A percentile compares a stretch with the other conserved stretches of the same genome.
Evolutionary conservation across 2,797 vertebrate species (phyloP).

Genomic region (Pangasius krempfi): DNA sequence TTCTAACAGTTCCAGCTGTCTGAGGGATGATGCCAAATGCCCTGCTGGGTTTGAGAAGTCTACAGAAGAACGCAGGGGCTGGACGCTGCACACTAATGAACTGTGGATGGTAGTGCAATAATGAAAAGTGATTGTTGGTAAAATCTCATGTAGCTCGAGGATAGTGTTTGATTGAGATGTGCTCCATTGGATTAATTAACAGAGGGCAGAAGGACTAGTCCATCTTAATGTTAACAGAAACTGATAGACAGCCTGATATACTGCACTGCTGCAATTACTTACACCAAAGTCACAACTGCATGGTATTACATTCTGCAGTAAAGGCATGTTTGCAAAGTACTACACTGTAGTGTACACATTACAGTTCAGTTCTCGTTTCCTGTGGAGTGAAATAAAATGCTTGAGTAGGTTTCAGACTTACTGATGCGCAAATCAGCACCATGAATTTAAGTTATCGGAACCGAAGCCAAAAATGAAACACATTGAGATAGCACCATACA

Average conservation of each 20-base stretch:
- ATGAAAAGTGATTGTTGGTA: background rate
- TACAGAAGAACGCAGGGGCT: background rate
- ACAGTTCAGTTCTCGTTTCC: background rate
- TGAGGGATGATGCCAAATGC: background rate
- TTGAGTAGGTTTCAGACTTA: background rate
- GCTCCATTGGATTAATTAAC: background rate
- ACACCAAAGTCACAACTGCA: background rate
- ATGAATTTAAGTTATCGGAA: background rate
- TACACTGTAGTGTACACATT: background rate
- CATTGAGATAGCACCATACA: background rate
- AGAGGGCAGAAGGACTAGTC: background rate
- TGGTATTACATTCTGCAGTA: background rate
- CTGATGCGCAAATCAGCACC: background rate
- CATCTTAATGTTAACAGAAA: background rate
- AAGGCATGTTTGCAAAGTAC: background rate
- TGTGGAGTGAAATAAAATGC: background rate
- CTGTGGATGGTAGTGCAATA: background rate
- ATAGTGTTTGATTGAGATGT: background rate
- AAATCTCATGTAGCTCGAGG: background rate
- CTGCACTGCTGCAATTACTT: background rate
- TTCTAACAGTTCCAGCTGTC: background rate
- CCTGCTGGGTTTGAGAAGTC: background rate
- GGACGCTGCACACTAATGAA: slow-evolving; percentile 7
- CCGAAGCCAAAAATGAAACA: background rate
- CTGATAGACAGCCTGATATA: background rate